phyloP scores from a whole-genome alignment of 2,113 vertebrate genomes.

The Varanus komodoensis region DNA sequence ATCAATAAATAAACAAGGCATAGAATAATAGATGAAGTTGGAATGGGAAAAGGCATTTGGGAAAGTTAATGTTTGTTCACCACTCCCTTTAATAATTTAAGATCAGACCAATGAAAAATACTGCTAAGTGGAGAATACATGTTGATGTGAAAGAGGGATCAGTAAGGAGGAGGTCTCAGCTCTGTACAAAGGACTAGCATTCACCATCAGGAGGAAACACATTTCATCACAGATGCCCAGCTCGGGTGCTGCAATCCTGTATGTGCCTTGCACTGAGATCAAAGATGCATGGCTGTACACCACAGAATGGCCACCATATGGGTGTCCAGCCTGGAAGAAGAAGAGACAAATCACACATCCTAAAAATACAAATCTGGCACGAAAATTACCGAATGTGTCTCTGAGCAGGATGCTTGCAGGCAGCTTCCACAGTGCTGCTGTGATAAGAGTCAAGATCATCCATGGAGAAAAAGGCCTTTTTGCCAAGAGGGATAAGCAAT shows the following conservation, averaged over 20 bases:
- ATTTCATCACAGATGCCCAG: slow-evolving; percentile 42
- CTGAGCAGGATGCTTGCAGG: neutral
- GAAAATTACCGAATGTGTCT: neutral
- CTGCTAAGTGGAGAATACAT: slow-evolving; percentile 26
- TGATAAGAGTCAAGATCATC: neutral
- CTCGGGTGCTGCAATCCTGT: neutral
- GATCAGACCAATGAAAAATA: slow-evolving; percentile 37
- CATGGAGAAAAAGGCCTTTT: neutral
- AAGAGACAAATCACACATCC: neutral
- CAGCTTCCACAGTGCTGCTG: neutral
- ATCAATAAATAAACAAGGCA: slow-evolving; percentile 39
- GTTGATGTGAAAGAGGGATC: slow-evolving; percentile 41
- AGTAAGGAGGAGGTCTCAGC: slow-evolving; percentile 14
- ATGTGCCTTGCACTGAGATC: neutral
- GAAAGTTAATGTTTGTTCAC: slow-evolving; percentile 41
- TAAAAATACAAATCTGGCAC: neutral
- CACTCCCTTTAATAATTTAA: slow-evolving; percentile 49
- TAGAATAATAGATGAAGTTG: slow-evolving; percentile 24
- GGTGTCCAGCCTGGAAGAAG: neutral
- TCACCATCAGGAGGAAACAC: slow-evolving; percentile 24
- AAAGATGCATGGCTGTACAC: neutral
- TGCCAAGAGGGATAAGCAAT: neutral
- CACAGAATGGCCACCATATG: neutral
- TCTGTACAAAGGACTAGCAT: slow-evolving; percentile 25
- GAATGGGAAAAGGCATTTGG: slow-evolving; percentile 14